Conservation (phyloP, 2,888 invertebrate species). For the Ormyrus rosae region DNA sequence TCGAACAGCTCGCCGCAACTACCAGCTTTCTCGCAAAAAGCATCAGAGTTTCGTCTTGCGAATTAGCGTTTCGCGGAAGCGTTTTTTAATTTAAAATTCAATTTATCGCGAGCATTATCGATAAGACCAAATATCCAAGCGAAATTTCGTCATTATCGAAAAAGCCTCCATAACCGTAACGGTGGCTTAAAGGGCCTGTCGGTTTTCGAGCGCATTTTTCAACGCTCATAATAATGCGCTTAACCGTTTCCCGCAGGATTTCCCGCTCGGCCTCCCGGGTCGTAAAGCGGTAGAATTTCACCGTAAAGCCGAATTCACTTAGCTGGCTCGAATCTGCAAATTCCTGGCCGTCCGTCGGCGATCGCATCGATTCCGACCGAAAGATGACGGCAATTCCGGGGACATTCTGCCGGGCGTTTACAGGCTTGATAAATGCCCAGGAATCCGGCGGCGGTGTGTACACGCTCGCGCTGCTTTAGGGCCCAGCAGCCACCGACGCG, state of each 20-base stretch:
- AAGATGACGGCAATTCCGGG: conserved; percentile 29
- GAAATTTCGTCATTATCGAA: background rate
- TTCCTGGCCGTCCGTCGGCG: background rate
- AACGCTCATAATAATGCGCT: conserved; percentile 15
- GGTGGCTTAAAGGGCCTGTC: conserved; percentile 7
- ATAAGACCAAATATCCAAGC: background rate
- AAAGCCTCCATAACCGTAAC: background rate
- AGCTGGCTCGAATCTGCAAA: conserved; percentile 1
- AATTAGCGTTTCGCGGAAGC: too few relatives aligned
- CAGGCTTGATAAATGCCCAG: conserved; percentile 7
- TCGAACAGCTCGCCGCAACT: background rate
- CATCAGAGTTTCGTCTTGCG: background rate
- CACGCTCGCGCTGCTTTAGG: background rate
- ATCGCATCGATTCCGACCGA: conserved; percentile 12
- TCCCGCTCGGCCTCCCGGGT: background rate
- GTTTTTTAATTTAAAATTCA: too few relatives aligned
- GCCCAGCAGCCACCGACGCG: conserved; percentile 53
- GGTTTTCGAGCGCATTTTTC: conserved; percentile 25
- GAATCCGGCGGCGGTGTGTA: background rate
- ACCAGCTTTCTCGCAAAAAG: background rate
- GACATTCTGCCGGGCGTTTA: background rate
- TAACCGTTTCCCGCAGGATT: conserved; percentile 1
- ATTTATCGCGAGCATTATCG: background rate
- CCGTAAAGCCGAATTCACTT: conserved; percentile 32
- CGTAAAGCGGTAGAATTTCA: conserved; percentile 39